Conservation (phyloP, 2,113 vertebrate genomes). For the Romanogobio albipinnatus region DNA sequence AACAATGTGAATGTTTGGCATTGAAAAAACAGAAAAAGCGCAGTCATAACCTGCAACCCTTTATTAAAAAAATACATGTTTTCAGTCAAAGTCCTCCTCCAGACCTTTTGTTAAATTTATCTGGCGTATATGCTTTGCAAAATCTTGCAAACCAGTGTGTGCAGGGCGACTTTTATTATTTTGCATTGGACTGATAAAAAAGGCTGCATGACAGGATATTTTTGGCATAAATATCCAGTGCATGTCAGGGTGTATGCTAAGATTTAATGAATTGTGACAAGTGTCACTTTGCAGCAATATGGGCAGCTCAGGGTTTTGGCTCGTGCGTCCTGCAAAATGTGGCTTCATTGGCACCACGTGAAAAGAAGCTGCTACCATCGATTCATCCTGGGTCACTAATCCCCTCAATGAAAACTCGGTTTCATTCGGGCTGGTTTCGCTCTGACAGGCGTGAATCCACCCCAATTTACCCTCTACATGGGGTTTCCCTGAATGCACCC, state of each 20-base stretch:
- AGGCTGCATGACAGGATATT: not conserved
- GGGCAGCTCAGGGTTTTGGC: conserved; percentile 45
- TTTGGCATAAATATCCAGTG: conserved; percentile 16
- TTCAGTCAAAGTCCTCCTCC: not conserved
- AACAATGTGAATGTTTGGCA: not conserved
- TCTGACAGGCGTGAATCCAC: conserved; percentile 61
- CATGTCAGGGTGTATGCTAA: conserved; percentile 10
- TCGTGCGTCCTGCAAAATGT: conserved; percentile 29
- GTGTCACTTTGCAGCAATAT: conserved; percentile 44
- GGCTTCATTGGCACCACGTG: conserved; percentile 58
- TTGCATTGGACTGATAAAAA: not conserved
- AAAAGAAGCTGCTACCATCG: conserved; percentile 55
- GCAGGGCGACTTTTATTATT: not conserved
- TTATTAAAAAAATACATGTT: not conserved
- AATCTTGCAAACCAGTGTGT: not conserved
- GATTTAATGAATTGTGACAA: conserved; percentile 53
- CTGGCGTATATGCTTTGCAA: not conserved
- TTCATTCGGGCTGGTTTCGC: conserved; percentile 55
- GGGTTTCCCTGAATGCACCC: conserved; percentile 52
- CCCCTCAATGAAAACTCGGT: conserved; percentile 52
- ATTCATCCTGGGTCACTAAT: conserved; percentile 52
- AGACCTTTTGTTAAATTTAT: not conserved
- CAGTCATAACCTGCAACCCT: not conserved
- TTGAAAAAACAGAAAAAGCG: not conserved
- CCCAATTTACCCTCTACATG: conserved; percentile 51